These are phyloP conservation scores for Urocynchramus pylzowi DNA, from an alignment of 2,113 vertebrate genomes.

Conservation along the genomic window DNA sequence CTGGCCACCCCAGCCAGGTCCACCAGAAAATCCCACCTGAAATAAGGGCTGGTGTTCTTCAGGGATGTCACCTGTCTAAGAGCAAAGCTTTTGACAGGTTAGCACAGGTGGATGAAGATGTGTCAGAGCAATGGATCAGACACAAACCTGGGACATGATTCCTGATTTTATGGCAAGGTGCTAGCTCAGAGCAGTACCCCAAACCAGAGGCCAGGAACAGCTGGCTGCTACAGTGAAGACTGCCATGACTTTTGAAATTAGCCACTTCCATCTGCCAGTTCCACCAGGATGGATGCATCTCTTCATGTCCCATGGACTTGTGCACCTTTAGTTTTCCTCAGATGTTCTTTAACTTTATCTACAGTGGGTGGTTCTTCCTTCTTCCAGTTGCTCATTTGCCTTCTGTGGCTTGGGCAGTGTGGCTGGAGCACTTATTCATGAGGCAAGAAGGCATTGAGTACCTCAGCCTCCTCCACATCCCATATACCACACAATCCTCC, in stretches of 20 bases:
- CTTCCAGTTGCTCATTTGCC: background rate
- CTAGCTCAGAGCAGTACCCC: background rate
- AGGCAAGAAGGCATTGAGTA: background rate
- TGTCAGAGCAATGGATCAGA: background rate
- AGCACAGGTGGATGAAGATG: background rate
- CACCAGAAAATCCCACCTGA: background rate
- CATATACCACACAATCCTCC: background rate
- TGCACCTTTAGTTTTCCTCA: background rate
- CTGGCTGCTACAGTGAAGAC: background rate
- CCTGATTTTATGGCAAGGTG: background rate
- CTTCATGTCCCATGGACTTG: background rate
- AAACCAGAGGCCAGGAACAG: background rate
- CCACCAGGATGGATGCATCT: background rate
- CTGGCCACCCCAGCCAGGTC: background rate
- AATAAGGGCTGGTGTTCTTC: background rate
- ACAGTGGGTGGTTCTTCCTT: background rate
- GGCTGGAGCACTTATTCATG: background rate
- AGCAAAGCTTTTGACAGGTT: background rate
- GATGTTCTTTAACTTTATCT: background rate
- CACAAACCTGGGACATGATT: accelerated
- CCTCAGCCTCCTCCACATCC: background rate
- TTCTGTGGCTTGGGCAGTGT: background rate
- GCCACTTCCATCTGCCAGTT: background rate
- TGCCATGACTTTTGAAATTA: background rate
- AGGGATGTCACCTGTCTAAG: background rate